A percentile compares a stretch with the other conserved stretches of the same genome.
Conservation (phyloP, 1,140 invertebrate genomes). For the Camponotus pennsylvanicus region DNA sequence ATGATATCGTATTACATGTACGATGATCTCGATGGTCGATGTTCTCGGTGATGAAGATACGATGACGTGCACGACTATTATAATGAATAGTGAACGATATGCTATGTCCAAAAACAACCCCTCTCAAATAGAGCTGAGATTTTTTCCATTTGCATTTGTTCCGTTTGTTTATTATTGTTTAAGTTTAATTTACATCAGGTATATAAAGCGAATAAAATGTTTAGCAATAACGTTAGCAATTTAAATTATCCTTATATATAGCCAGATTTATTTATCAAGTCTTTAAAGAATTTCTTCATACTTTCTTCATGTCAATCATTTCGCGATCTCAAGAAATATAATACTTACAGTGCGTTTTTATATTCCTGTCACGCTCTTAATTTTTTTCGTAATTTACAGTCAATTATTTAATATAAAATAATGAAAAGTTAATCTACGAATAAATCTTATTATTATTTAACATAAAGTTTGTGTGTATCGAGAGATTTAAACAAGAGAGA, state of each 20-base stretch:
- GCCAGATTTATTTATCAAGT: constrained; percentile 17
- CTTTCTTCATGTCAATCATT: background rate
- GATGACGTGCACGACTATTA: constrained; percentile 56
- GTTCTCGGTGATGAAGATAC: constrained; percentile 50
- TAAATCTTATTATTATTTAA: background rate
- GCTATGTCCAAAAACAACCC: background rate
- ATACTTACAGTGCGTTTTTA: background rate
- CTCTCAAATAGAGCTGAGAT: constrained; percentile 3
- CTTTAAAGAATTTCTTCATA: background rate
- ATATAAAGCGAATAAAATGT: constrained; percentile 20
- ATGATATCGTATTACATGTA: constrained; percentile 64
- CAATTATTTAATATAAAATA: constrained; percentile 18
- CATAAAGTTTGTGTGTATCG: background rate
- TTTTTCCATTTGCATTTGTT: background rate
- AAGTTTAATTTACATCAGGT: constrained; percentile 23
- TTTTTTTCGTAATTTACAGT: background rate
- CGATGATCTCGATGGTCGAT: constrained; percentile 43
- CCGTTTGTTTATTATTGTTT: constrained; percentile 29
- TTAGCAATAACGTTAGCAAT: background rate
- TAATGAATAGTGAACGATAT: constrained; percentile 46
- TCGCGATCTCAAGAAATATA: background rate
- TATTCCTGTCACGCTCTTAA: background rate
- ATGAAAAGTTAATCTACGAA: background rate
- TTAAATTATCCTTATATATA: background rate
- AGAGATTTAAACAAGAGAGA: constrained; percentile 19